Base-by-base conservation (phyloP, 2,797 vertebrate species). In the Moxostoma hubbsi region DNA sequence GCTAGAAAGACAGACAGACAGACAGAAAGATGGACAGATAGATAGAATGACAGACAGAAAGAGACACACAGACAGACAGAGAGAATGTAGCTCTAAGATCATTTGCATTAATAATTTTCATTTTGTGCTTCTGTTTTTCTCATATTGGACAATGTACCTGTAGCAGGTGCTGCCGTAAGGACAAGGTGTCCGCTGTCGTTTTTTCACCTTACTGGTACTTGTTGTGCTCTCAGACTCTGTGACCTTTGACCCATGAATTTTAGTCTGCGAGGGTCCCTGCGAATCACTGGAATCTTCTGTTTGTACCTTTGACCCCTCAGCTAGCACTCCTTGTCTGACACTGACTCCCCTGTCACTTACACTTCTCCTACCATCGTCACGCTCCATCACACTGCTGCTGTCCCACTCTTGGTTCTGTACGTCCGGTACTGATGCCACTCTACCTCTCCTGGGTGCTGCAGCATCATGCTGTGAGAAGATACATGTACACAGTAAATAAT, bases 101-200 rank as follows among this genome's bases (percentile, higher is more conserved):
- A 24, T 24, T 2, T 24, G 18, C 2, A 1, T 24, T 2, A 24
- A 24, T 24, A 24, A 24, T 24, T 24, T 1, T 24, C 1, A 24
- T 24, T 24, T 24, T 24, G 24, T 24, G 10, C 5, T 11, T 64
- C 2, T 24, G 24, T 24, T 64, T n/a, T 64, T 7, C 24, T 24
- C 43, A 64, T n/a, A n/a, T 46, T 1, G n/a, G 12, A n/a, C 24
- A 51, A 2, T 81, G 82, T 93, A 98, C 97, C 97, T 98, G 95
- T 98, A 98, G 89, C 97, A 99, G 80, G 83, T 89, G 81, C 84
- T 90, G 85, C 96, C 96, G 73, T 96, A 98, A 9, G 95, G 93
- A 92, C 97, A 99, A 57, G 93, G 82, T 0, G 73, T 87, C 76
- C 96, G 93, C 45, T 1, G 55, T 12, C 1, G 0, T 9, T 62